Conservation (phyloP, 2,797 vertebrate species). For the Bradypus variegatus region DNA sequence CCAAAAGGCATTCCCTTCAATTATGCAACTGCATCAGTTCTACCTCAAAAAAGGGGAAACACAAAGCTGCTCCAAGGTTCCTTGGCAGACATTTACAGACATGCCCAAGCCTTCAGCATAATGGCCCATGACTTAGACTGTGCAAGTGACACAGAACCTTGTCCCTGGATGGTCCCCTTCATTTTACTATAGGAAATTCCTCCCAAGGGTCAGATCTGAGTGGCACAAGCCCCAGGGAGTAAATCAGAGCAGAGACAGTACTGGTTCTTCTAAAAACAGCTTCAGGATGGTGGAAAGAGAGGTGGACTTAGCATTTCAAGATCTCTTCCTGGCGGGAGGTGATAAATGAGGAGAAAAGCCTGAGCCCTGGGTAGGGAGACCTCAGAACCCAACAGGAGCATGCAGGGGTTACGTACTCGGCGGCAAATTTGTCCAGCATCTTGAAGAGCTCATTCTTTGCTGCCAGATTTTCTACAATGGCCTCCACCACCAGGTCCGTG, state of each 20-base stretch:
- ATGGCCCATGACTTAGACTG: neutral
- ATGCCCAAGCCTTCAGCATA: neutral
- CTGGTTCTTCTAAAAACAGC: neutral
- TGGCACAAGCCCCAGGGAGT: neutral
- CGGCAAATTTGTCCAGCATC: slow-evolving; percentile 88
- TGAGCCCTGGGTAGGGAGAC: neutral
- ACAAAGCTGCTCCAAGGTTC: neutral
- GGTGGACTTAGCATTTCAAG: neutral
- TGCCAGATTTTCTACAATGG: slow-evolving; percentile 91
- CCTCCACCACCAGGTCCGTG: slow-evolving; percentile 92
- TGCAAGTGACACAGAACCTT: neutral
- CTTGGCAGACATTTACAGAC: neutral
- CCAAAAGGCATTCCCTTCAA: neutral
- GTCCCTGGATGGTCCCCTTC: neutral
- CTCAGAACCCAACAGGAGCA: neutral
- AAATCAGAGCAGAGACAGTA: neutral
- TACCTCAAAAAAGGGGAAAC: neutral
- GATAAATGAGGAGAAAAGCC: slow-evolving; percentile 11
- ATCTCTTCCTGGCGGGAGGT: neutral
- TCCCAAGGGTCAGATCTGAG: neutral
- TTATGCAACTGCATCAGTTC: neutral
- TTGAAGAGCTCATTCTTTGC: slow-evolving; percentile 89
- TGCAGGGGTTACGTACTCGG: slow-evolving; percentile 75
- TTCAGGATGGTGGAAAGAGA: neutral
- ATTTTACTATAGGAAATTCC: neutral